These are phyloP conservation scores for Cottoperca gobio DNA, from an alignment of 2,797 vertebrate species.

Conservation along the genomic window DNA sequence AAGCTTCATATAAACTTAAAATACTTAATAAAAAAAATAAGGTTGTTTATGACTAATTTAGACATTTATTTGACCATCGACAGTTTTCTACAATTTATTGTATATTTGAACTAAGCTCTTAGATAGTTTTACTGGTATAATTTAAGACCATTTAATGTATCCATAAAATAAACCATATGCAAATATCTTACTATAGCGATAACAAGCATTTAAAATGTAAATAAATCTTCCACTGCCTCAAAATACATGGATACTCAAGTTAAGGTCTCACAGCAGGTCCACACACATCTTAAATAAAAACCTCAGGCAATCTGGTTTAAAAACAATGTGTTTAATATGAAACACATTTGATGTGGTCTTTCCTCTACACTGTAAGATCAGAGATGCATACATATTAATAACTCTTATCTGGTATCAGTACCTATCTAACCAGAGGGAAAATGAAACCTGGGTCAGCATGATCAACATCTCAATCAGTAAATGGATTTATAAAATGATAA, in stretches of 20 bases:
- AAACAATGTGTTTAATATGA: conserved; percentile 30
- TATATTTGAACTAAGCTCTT: background rate
- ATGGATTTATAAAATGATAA: conserved; percentile 38
- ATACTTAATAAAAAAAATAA: background rate
- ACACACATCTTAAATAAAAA: conserved; percentile 35
- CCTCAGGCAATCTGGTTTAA: conserved; percentile 11
- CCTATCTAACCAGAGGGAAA: conserved; percentile 48
- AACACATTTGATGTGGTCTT: conserved; percentile 27
- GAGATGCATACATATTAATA: conserved; percentile 51
- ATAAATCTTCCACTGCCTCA: conserved; percentile 11
- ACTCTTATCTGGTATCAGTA: conserved; percentile 44
- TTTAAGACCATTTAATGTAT: background rate
- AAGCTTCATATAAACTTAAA: background rate
- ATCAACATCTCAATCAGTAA: conserved; percentile 48
- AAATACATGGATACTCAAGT: conserved; percentile 23
- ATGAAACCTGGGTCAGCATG: conserved; percentile 26
- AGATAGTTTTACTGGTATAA: background rate
- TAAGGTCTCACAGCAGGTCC: conserved; percentile 2
- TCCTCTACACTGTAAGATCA: conserved; percentile 28
- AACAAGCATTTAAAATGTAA: conserved; percentile 1
- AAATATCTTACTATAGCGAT: conserved; percentile 9
- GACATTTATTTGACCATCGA: background rate
- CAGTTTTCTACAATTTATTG: background rate
- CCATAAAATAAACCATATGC: background rate
- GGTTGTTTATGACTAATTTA: background rate